phyloP scores from a whole-genome alignment of 2,888 invertebrate species.

The Stenodema calcarata region DNA sequence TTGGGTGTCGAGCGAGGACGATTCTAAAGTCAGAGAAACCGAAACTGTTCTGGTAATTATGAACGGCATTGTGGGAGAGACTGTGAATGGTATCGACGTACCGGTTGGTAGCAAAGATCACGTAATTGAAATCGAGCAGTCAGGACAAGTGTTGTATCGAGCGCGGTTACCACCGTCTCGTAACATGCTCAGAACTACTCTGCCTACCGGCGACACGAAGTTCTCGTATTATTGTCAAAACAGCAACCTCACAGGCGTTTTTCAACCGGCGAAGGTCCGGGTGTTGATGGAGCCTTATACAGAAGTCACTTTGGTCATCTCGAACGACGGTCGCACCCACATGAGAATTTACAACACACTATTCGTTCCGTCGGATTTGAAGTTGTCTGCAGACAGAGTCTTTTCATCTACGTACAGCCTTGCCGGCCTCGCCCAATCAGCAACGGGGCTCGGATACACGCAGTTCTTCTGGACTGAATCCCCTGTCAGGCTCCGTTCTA shows the following conservation, averaged over 20 bases:
- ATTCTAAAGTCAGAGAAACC: background rate
- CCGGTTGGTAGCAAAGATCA: background rate
- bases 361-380: background rate
- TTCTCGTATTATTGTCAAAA: background rate
- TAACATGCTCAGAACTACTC: background rate
- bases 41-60: background rate
- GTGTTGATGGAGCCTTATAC: background rate
- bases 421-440: background rate
- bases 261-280: background rate
- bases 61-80: background rate
- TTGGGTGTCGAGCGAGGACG: background rate
- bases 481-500: background rate
- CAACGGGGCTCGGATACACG: background rate
- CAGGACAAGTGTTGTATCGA: background rate
- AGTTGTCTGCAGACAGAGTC: background rate
- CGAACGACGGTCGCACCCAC: background rate
- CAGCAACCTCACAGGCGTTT: background rate
- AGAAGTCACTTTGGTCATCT: background rate
- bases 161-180: background rate
- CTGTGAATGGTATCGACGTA: background rate
- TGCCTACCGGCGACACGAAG: background rate
- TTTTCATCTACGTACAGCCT: background rate
- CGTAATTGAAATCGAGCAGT: background rate
- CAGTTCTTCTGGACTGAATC: constrained; percentile 12
- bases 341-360: background rate